Base-by-base conservation (phyloP, 2,797 vertebrate species). In the Siniperca undulata region DNA sequence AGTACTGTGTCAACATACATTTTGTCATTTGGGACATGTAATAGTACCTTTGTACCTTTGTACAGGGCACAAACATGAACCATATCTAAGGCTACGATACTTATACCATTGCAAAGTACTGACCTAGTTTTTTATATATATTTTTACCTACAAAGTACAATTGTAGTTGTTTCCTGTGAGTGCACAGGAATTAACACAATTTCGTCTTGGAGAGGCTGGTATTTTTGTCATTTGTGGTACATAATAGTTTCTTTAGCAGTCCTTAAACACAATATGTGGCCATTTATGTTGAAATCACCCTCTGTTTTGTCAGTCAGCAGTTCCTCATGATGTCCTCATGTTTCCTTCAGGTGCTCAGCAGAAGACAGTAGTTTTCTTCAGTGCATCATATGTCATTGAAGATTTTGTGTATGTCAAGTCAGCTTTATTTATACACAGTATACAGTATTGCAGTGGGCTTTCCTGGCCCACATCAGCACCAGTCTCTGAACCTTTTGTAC, bases 281-380 rank as follows among this genome's bases (percentile, higher is more conserved):
- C 12, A 10, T 16, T 36, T 38, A 13, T 50, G 30, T 12, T 61
- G 44, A 50, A 56, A 70, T 70, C 22, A 24, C 14, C 3, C 38
- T 2, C 12, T 3, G 10, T 48, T 36, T 5, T 5, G 36, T 36
- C 36, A 36, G 64, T 24, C 56, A 42, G 52, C 30, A n/a, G 12
- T 38, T 48, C 42, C 12, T 78, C 48, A 19, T 7, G 0, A 22
- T 7, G 50, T 65, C 38, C 2, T 71, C 13, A n/a, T 46, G 80
- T 20, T 80, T 36, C 66, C 12, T 82, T 85, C 30, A 74, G 0
- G 38, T 55, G 20, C 42, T 74, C 34, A 59, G 5, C 11, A 78
- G 27, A 74, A 50, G 12, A 2, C 7, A 36, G 50, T 38, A 17
- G 3, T 55, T 70, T 19, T 38, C 2, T 8, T 1, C 0, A 7